Conservation (phyloP, 2,888 invertebrate genomes). For the Campopleginae sp. region DNA sequence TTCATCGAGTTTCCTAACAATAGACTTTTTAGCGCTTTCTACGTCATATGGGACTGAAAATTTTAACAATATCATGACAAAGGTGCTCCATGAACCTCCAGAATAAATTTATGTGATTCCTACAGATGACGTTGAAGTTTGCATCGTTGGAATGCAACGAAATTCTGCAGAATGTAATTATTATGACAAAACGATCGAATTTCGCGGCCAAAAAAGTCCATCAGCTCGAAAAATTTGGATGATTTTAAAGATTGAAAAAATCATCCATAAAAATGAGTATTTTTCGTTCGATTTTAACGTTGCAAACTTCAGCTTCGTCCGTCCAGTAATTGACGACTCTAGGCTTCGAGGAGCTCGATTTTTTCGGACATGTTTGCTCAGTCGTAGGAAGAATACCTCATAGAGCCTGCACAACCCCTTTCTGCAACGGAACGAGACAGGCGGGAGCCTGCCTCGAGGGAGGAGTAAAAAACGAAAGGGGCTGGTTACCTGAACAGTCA, state of each 20-base stretch:
- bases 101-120: not conserved
- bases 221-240: no score
- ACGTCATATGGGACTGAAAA: not conserved
- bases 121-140: no score
- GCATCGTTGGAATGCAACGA: no score
- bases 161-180: no score
- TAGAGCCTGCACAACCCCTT: conserved; percentile 50
- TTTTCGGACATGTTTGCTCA: conserved; percentile 77
- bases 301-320: no score
- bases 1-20: not conserved
- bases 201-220: no score
- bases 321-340: not conserved
- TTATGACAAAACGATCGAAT: no score
- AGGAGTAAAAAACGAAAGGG: conserved; percentile 33
- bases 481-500: conserved; percentile 44
- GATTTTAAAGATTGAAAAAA: no score
- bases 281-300: no score
- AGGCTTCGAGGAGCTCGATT: not conserved
- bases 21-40: not conserved
- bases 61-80: not conserved
- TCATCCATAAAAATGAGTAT: no score
- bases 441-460: conserved; percentile 63
- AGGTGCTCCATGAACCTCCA: not conserved
- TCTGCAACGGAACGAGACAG: conserved; percentile 24
- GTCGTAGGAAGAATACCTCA: conserved; percentile 72